Evolutionary conservation across 2,888 invertebrate genomes (phyloP).

Genomic region (Cremastinae sp.): DNA sequence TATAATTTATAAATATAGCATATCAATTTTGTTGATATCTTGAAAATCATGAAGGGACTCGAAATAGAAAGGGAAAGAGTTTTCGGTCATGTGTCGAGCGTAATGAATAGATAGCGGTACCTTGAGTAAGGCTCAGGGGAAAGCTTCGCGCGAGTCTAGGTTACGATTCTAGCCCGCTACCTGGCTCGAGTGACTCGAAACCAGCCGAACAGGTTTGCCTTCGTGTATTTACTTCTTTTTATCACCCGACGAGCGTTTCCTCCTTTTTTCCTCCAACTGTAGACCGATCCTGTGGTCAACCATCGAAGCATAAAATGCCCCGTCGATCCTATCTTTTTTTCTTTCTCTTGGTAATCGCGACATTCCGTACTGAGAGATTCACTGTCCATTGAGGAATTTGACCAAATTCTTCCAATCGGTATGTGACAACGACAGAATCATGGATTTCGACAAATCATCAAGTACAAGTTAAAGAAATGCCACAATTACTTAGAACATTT

Average conservation of each 20-base stretch:
- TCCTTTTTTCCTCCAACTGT: conserved; percentile 8
- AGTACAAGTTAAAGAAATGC: no score
- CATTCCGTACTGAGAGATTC: conserved; percentile 12
- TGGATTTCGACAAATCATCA: no score
- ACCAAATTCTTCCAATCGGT: neutral
- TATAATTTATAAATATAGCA: no score
- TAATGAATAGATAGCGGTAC: conserved; percentile 54
- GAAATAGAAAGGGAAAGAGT: no score
- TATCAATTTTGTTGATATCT: no score
- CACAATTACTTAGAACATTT: no score
- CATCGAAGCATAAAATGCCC: conserved; percentile 31
- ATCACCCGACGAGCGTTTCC: neutral
- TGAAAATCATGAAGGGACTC: conserved; percentile 1
- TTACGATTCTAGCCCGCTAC: conserved; percentile 49
- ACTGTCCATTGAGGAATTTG: neutral
- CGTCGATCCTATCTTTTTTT: conserved; percentile 38
- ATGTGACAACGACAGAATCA: no score
- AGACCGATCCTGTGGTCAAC: conserved; percentile 13
- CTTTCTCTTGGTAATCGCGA: conserved; percentile 42
- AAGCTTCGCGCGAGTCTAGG: conserved; percentile 39
- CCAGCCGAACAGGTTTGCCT: conserved; percentile 39
- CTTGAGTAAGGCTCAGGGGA: conserved; percentile 48
- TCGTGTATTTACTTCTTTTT: conserved; percentile 25
- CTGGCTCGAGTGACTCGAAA: conserved; percentile 28
- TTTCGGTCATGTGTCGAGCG: neutral